Base-by-base conservation (phyloP, 2,113 vertebrate species). In the Etheostoma spectabile region DNA sequence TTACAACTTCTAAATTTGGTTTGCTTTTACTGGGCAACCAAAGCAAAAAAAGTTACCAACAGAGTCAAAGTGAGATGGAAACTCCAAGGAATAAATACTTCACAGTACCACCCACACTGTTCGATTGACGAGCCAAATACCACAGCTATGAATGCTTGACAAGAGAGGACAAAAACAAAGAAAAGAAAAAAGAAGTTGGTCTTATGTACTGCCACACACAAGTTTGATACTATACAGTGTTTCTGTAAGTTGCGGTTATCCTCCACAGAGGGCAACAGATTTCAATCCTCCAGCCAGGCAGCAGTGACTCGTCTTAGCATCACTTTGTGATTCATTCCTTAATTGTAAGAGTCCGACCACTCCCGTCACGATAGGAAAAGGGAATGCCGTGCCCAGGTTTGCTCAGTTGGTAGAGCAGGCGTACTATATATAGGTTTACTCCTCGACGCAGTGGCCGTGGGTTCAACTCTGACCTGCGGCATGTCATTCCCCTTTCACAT, bases 311-410 rank as follows among this genome's bases (percentile, higher is more conserved):
- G 75, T 53, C 19, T 12, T 68, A 33, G 46, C 56, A 6, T 73
- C 15, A 11, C 55, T 21, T 1, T 12, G 18, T 82, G 86, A 88
- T 83, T 89, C 84, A 89, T 15, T 6, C 14, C n/a, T 56, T 79
- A 67, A 87, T 49, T 73, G 82, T 63, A 83, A 84, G 82, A 83
- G 79, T 73, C 65, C 5, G 7, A 83, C 73, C 75, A 42, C 76
- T 70, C 18, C 3, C 22, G 76, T 80, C 84, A 79, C 66, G 45
- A 88, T 13, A 49, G 38, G 15, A 18, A 61, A 11, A 45, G 67
- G 55, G 35, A 76, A 27, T 0, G 30, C 30, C 30, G 30, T 30
- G 30, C 2, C 30, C 30, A 3, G 30, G 30, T 30, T 30, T 3
- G 30, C 30, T 30, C 30, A 30, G 30, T 30, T 30, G 2, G 2